Percentiles rank a stretch among this genome's conserved stretches.
phyloP scores from a whole-genome alignment of 30 jellyfish, hydroid and myxozoan genomes.

The Chrysaora quinquecirrha region DNA sequence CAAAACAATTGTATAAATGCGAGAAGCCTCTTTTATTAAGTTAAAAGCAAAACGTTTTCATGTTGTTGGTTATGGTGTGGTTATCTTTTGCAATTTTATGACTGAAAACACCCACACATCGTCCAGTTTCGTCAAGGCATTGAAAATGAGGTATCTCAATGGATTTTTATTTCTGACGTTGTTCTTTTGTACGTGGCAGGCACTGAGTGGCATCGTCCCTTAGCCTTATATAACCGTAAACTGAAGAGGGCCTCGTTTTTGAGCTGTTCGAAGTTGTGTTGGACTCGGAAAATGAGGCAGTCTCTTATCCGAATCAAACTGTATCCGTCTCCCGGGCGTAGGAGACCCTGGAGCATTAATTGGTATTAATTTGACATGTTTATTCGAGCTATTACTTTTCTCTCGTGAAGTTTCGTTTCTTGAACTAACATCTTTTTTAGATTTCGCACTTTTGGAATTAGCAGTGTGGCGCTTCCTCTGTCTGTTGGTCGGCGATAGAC shows the following conservation, averaged over 20 bases:
- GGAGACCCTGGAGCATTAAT: slow-evolving; percentile 57
- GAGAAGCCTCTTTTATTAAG: too few species aligned
- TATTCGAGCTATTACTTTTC: slow-evolving; percentile 1
- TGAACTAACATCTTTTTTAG: slow-evolving; percentile 8
- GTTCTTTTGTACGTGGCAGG: too few species aligned
- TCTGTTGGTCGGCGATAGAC: neutral
- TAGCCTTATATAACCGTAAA: slow-evolving; percentile 71
- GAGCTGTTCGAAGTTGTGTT: slow-evolving; percentile 20
- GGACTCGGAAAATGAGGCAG: slow-evolving; percentile 5
- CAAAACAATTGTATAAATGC: too few species aligned
- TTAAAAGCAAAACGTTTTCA: too few species aligned
- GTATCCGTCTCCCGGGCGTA: slow-evolving; percentile 37
- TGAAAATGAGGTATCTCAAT: too few species aligned
- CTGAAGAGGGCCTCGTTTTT: slow-evolving; percentile 72
- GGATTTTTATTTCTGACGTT: too few species aligned
- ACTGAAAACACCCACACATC: too few species aligned
- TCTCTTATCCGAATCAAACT: slow-evolving; percentile 28
- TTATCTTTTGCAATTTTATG: too few species aligned
- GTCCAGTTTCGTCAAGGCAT: too few species aligned
- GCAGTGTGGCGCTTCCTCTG: neutral
- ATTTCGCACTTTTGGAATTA: neutral
- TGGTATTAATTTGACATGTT: slow-evolving; percentile 45
- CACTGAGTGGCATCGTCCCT: too few species aligned
- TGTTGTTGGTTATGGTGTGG: too few species aligned
- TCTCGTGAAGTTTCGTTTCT: slow-evolving; percentile 1